A percentile compares a stretch with the other conserved stretches of the same genome.
These are phyloP conservation scores for Haemorhous mexicanus DNA, from an alignment of 2,113 vertebrate species.

Conservation along the genomic window DNA sequence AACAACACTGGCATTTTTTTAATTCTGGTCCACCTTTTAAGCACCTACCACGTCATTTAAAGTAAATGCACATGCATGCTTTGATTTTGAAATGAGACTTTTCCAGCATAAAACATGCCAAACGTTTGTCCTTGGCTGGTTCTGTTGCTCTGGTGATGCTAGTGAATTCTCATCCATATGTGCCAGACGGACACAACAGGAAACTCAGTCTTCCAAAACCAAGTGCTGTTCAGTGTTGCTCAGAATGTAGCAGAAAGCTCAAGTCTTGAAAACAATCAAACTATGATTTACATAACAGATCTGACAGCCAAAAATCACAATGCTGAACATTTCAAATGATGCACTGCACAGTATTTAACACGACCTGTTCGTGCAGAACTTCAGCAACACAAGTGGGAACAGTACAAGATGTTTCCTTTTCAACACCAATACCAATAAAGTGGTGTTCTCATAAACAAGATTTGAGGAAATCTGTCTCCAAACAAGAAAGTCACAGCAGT, in stretches of 20 bases:
- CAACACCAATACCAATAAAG: neutral
- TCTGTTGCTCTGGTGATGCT: constrained; percentile 54
- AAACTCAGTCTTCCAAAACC: constrained; percentile 40
- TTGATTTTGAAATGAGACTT: constrained; percentile 45
- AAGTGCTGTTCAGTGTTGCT: constrained; percentile 25
- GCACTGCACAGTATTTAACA: neutral
- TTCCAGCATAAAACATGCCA: constrained; percentile 51
- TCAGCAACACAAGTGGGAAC: neutral
- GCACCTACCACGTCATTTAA: neutral
- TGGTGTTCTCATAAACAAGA: neutral
- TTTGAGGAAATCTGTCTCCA: neutral
- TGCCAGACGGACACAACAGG: constrained; percentile 59
- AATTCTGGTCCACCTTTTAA: neutral
- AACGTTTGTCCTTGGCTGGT: constrained; percentile 62
- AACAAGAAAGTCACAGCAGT: neutral
- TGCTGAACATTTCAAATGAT: neutral
- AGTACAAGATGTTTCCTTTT: neutral
- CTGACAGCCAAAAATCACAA: constrained; percentile 27
- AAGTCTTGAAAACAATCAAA: constrained; percentile 18
- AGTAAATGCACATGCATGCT: neutral
- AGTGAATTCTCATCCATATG: constrained; percentile 30
- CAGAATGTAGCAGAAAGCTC: constrained; percentile 48
- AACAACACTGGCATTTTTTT: neutral
- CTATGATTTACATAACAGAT: constrained; percentile 22
- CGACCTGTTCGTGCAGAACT: neutral